Percentiles rank a stretch among this genome's conserved stretches.
Conservation (phyloP, 2,888 invertebrate species). For the Calameuta filiformis region DNA sequence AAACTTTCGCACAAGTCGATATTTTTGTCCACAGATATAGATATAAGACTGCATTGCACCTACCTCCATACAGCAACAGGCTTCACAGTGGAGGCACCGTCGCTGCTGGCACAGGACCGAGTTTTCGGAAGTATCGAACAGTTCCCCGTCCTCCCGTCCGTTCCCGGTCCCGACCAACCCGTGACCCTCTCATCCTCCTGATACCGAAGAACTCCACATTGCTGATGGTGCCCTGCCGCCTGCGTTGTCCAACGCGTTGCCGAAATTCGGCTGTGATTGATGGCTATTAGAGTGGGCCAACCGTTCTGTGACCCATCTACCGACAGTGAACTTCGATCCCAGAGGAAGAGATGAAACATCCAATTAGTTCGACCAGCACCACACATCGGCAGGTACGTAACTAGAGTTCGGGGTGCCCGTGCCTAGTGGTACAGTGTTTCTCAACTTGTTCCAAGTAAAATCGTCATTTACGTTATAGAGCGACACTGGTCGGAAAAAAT, state of each 20-base stretch:
- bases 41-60: not conserved
- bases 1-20: not conserved
- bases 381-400: not conserved
- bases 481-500: not conserved
- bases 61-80: not conserved
- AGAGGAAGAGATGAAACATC: not conserved
- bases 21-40: not conserved
- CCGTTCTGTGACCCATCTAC: slow-evolving; percentile 22
- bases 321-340: not conserved
- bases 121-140: slow-evolving; percentile 59
- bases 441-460: not conserved
- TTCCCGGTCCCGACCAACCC: slow-evolving; percentile 23
- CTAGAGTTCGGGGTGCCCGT: not conserved
- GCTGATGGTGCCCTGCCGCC: slow-evolving; percentile 63
- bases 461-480: not conserved
- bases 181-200: slow-evolving; percentile 27
- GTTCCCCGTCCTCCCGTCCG: slow-evolving; percentile 35
- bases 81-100: not conserved
- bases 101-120: slow-evolving; percentile 30
- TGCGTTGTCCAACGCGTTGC: slow-evolving; percentile 64
- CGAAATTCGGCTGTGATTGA: slow-evolving; percentile 65
- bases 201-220: slow-evolving; percentile 63
- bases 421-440: not conserved
- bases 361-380: not conserved
- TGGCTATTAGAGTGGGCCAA: slow-evolving; percentile 64